phyloP scores from a whole-genome alignment of 2,113 vertebrate species.

The Mobula hypostoma region DNA sequence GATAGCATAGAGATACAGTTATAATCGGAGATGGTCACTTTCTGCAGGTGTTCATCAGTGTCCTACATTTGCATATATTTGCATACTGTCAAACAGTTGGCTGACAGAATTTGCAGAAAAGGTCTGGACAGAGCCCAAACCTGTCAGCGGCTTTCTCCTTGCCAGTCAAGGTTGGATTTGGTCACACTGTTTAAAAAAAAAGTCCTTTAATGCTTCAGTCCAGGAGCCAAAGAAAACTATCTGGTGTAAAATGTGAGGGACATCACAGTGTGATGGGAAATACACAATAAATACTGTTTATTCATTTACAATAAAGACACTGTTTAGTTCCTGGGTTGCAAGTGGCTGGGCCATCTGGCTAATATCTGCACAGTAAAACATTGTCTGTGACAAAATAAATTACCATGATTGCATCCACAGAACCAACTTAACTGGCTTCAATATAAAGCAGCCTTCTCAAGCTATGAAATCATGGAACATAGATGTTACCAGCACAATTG shows the following conservation, averaged over 20 bases:
- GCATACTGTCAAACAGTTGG: slow-evolving; percentile 70
- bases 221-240: slow-evolving; percentile 41
- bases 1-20: slow-evolving; percentile 47
- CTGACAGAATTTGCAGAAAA: slow-evolving; percentile 68
- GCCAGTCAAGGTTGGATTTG: slow-evolving; percentile 73
- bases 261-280: slow-evolving; percentile 66
- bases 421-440: slow-evolving; percentile 69
- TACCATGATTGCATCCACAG: slow-evolving; percentile 66
- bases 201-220: slow-evolving; percentile 54
- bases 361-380: slow-evolving; percentile 75
- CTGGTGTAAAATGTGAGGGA: slow-evolving; percentile 53
- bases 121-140: slow-evolving; percentile 72
- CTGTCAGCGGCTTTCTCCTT: slow-evolving; percentile 77
- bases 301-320: slow-evolving; percentile 61
- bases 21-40: slow-evolving; percentile 60
- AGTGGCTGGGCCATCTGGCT: slow-evolving; percentile 72
- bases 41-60: slow-evolving; percentile 69
- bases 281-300: slow-evolving; percentile 68
- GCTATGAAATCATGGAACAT: slow-evolving; percentile 72
- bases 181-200: slow-evolving; percentile 57
- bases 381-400: slow-evolving; percentile 71
- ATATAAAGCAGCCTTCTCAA: slow-evolving; percentile 75
- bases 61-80: slow-evolving; percentile 72
- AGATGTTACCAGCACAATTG: slow-evolving; percentile 72
- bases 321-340: slow-evolving; percentile 63